These are phyloP conservation scores for Ischnura elegans DNA, from an alignment of 2,888 invertebrate species.

Conservation along the genomic window DNA sequence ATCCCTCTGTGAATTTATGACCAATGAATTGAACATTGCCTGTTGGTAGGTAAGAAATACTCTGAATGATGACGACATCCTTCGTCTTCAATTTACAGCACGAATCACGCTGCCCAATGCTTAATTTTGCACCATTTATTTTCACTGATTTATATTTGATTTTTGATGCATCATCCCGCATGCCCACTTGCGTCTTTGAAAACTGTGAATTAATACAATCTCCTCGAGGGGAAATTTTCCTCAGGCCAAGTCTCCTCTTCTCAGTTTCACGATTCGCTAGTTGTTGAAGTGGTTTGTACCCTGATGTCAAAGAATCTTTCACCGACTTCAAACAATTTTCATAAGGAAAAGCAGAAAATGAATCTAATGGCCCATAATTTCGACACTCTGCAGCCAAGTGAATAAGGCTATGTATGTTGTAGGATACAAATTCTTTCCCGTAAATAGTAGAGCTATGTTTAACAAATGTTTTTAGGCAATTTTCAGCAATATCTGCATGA, in stretches of 20 bases:
- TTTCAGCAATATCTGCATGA: not conserved
- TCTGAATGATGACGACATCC: not conserved
- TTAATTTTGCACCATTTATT: not conserved
- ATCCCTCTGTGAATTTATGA: not conserved
- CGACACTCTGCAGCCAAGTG: not conserved
- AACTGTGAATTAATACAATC: not conserved
- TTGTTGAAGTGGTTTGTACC: not conserved
- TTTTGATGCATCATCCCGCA: not conserved
- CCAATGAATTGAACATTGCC: not conserved
- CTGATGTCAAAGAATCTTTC: not conserved
- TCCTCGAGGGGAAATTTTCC: not conserved
- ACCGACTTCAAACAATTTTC: not conserved
- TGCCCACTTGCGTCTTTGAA: not conserved
- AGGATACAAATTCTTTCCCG: not conserved
- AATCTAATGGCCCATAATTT: not conserved
- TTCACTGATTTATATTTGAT: not conserved
- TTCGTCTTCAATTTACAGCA: conserved; percentile 1
- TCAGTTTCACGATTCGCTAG: not conserved
- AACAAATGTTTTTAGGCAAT: not conserved
- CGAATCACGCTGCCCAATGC: not conserved
- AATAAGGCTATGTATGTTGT: not conserved
- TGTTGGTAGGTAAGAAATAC: not conserved
- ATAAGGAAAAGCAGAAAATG: not conserved
- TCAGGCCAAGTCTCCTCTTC: not conserved
- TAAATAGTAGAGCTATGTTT: not conserved